Evolutionary conservation across 2,888 invertebrate species (phyloP), one percentile per base, ranked within the genome.

Genomic region (Drosophila fulvimacula): DNA sequence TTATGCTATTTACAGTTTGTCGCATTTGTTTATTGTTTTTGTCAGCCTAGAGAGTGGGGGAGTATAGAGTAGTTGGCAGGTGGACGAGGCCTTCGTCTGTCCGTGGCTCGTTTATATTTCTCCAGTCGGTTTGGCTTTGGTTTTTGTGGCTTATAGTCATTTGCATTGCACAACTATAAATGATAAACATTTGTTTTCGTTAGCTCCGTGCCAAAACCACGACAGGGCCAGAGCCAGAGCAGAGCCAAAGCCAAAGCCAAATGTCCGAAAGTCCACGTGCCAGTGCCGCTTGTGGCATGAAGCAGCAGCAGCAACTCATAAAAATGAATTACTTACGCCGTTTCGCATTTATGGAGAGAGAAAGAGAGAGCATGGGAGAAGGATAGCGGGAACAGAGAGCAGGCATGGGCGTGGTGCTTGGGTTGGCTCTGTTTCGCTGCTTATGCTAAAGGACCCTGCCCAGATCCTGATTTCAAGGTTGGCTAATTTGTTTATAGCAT

Each of bases 141-240:
- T 36, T 52, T 27, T 41, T 60, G 67, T 65, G 63, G 48, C 41
- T 60, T 19, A 17, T 21, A 11, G 64, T 38, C 69, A 76, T 73
- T 76, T 78, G 70, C 81, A 70, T 80, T 72, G 73, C 65, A 69
- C 67, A 69, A 69, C 69, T 66, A 65, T 53, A 78, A 83, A 79
- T 79, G 86, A 76, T 81, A 69, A 86, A 79, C 86, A 83, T 82
- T 83, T 86, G 79, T 83, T 82, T 79, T 74, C 81, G 83, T 83
- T 83, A 76, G 81, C 67, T 34, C 38, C 21, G 17, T 51, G 56
- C 68, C 71, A 73, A 68, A 72, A 51, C 34, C 30, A n/a, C 44
- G 19, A 52, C 63, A 66, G n/a, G n/a, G 41, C 76, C 59, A 30
- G 36, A 61, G 53, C 46, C 42, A 56, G 27, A 30, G 48, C n/a